Conservation (phyloP, 2,888 invertebrate species). For the Serrognathus titanus region DNA sequence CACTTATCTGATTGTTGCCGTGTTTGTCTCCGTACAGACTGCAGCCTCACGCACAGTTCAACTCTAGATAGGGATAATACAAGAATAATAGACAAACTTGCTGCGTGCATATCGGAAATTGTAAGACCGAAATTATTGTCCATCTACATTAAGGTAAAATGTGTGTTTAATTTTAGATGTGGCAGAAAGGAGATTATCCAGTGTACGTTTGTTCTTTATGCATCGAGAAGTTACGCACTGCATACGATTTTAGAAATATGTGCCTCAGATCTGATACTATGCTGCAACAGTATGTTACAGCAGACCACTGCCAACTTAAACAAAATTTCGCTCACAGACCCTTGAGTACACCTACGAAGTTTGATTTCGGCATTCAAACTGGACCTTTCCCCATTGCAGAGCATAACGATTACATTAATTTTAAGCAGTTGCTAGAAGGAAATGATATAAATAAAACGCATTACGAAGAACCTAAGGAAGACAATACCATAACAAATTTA, state of each 20-base stretch:
- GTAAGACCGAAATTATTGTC: slow-evolving; percentile 30
- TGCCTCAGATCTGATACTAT: slow-evolving; percentile 42
- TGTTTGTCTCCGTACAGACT: slow-evolving; percentile 43
- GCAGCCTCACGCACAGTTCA: slow-evolving; percentile 40
- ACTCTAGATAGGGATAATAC: slow-evolving; percentile 40
- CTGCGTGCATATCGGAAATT: slow-evolving; percentile 43
- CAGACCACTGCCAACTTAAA: slow-evolving; percentile 31
- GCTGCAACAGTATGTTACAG: slow-evolving; percentile 34
- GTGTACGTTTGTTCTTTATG: slow-evolving; percentile 42
- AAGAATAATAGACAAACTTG: slow-evolving; percentile 42
- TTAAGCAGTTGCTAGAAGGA: slow-evolving; percentile 44
- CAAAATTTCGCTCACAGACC: slow-evolving; percentile 22
- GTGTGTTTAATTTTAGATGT: slow-evolving; percentile 31
- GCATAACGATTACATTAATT: slow-evolving; percentile 41
- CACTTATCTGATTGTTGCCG: slow-evolving; percentile 43
- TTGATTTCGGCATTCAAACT: slow-evolving; percentile 33
- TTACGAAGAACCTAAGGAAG: slow-evolving; percentile 3
- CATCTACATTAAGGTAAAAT: background rate
- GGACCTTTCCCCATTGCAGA: slow-evolving; percentile 26
- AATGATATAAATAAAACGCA: slow-evolving; percentile 24
- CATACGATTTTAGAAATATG: slow-evolving; percentile 42
- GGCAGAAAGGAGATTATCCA: slow-evolving; percentile 41
- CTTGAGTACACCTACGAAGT: slow-evolving; percentile 36
- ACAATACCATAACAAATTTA: background rate
- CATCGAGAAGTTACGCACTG: slow-evolving; percentile 39